Conservation (phyloP, 2,113 vertebrate species). For the Gallinago jamesoni region DNA sequence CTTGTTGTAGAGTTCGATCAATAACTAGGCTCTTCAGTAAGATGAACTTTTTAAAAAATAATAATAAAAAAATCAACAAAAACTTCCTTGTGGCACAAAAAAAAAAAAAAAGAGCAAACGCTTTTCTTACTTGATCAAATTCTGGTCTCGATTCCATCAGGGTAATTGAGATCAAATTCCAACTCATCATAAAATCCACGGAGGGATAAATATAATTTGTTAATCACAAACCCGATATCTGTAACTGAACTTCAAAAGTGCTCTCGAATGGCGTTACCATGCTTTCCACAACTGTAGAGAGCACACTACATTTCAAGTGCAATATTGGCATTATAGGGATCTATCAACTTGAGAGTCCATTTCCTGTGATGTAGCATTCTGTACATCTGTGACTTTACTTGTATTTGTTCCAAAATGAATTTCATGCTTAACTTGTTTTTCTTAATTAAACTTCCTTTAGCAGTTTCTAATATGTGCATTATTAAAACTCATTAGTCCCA, state of each 20-base stretch:
- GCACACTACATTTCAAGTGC: slow-evolving; percentile 3
- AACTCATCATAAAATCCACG: background rate
- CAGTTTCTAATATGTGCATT: slow-evolving; percentile 69
- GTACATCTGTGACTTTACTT: slow-evolving; percentile 65
- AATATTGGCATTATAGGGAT: background rate
- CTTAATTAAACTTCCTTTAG: slow-evolving; percentile 81
- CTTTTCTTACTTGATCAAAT: background rate
- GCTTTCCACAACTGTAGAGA: background rate
- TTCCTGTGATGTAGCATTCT: slow-evolving; percentile 45
- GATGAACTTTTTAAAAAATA: background rate
- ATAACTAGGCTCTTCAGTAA: background rate
- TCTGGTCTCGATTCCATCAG: background rate
- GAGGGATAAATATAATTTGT: slow-evolving; percentile 15
- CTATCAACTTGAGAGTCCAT: slow-evolving; percentile 40
- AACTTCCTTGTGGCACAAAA: background rate
- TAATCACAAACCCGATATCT: slow-evolving; percentile 5
- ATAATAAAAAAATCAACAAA: background rate
- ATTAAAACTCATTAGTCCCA: slow-evolving; percentile 79
- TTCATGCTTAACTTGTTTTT: slow-evolving; percentile 80
- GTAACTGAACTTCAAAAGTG: background rate
- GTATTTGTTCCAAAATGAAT: slow-evolving; percentile 72
- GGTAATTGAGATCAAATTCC: slow-evolving; percentile 24
- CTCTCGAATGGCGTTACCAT: background rate
- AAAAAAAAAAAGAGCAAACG: background rate
- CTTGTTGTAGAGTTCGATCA: background rate